Evolutionary conservation across 2,797 vertebrate species (phyloP).

Genomic region (Muscicapa comitata): DNA sequence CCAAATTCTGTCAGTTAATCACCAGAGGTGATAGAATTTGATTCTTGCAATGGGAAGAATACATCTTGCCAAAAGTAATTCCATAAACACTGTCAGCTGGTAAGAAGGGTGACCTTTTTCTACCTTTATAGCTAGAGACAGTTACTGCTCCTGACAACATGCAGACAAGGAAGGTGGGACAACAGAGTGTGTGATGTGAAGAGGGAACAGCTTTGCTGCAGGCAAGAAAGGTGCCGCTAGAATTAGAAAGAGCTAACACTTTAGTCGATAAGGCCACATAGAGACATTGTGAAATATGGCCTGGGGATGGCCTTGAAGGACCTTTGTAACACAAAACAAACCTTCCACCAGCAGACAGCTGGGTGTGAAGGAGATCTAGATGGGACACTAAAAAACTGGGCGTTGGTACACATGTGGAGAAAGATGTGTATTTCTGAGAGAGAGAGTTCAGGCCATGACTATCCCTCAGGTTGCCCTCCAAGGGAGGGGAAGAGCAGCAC

Average conservation of each 20-base stretch:
- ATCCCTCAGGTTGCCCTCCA: background rate
- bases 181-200: background rate
- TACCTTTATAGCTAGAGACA: background rate
- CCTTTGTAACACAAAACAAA: background rate
- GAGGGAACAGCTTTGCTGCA: slow-evolving; percentile 1
- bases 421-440: background rate
- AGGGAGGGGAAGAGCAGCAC: background rate
- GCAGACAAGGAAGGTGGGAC: background rate
- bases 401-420: fast-evolving
- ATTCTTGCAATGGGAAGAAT: background rate
- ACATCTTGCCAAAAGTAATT: background rate
- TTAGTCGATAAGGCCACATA: background rate
- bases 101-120: background rate
- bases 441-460: background rate
- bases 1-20: background rate
- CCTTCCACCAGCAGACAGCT: background rate
- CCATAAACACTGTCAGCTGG: background rate
- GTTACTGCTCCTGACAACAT: slow-evolving; percentile 1
- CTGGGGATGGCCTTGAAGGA: background rate
- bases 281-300: background rate
- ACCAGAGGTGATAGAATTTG: background rate
- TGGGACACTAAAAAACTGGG: background rate
- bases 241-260: slow-evolving; percentile 7
- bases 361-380: background rate
- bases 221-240: slow-evolving; percentile 25